Evolutionary conservation across 2,797 vertebrate genomes (phyloP), one percentile per base, ranked within the genome.

Genomic region (Kryptopterus vitreolus): DNA sequence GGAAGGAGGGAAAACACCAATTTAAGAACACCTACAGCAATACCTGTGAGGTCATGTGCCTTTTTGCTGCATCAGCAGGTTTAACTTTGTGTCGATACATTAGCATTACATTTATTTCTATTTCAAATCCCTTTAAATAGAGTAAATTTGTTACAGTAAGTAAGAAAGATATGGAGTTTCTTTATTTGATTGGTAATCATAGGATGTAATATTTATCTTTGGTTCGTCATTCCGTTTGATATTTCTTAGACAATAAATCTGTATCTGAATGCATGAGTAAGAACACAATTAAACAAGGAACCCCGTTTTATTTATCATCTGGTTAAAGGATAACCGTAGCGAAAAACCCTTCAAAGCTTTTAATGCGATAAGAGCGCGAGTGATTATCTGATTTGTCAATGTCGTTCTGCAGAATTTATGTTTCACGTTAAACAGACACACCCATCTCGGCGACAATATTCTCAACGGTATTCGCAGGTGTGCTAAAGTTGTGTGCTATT

Each of bases 361-460:
- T n/a, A n/a, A 22, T 0, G 2, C 53, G 68, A 31, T 53, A 33
- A 71, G 48, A 55, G 29, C 1, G 12, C 10, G 12, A 15, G 20
- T 31, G 46, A 20, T 31, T 13, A 52, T n/a, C 18, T 15, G 11
- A 22, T 24, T 46, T 43, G 5, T 2, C 35, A 24, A 22, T 50
- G 26, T 11, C 22, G 10, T 71, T 33, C 50, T 15, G 11, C 9
- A 53, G 50, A 53, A 33, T n/a, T 3, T 33, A 1, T 55, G 29
- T 33, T 20, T 18, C 22, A 73, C 15, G 11, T 43, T 57, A 43
- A 73, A 73, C 71, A 58, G 33, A 73, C 53, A 58, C 72, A 59
- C 72, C 55, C 72, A 7, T 46, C 15, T 6, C 35, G 38, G 53
- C 31, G 11, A 24, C 53, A 58, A 43, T 26, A 43, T 58, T 20